Conservation (phyloP, 2,888 invertebrate species). For the Diabrotica balteata region DNA sequence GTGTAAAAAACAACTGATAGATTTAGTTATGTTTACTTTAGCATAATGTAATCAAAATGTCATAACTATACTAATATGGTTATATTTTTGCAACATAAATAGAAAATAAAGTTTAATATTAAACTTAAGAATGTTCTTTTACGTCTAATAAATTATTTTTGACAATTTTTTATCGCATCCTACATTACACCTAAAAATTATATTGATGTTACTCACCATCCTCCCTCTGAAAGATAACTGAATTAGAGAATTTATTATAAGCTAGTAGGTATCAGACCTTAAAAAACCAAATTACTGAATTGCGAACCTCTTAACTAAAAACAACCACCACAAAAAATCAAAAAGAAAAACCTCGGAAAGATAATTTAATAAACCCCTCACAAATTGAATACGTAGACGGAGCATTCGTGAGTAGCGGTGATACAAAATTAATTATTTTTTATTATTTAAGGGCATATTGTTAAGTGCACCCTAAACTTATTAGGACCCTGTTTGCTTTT, state of each 20-base stretch:
- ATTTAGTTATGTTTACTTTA: too few relatives aligned
- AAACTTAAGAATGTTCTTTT: too few relatives aligned
- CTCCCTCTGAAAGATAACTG: not conserved
- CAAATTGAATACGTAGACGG: slow-evolving; percentile 24
- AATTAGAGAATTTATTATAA: not conserved
- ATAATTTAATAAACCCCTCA: slow-evolving; percentile 23
- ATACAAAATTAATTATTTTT: slow-evolving; percentile 45
- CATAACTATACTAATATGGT: too few relatives aligned
- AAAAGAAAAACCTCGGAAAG: slow-evolving; percentile 16
- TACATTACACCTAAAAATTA: too few relatives aligned
- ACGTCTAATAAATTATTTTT: too few relatives aligned
- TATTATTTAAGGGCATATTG: slow-evolving; percentile 44
- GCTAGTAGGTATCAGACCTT: not conserved
- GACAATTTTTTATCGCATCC: too few relatives aligned
- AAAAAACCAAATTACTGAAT: slow-evolving; percentile 8
- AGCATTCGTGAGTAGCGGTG: slow-evolving; percentile 18
- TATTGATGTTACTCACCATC: too few relatives aligned
- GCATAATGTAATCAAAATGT: too few relatives aligned
- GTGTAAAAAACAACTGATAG: too few relatives aligned
- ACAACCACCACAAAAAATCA: not conserved
- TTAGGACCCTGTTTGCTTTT: slow-evolving; percentile 52
- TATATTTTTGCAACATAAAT: too few relatives aligned
- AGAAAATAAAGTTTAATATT: too few relatives aligned
- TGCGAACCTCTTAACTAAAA: slow-evolving; percentile 1
- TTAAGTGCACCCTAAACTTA: slow-evolving; percentile 45